Evolutionary conservation across 2,113 vertebrate genomes (phyloP), one percentile per base, ranked within the genome.

Genomic region (Dolichallabes microphthalmus): DNA sequence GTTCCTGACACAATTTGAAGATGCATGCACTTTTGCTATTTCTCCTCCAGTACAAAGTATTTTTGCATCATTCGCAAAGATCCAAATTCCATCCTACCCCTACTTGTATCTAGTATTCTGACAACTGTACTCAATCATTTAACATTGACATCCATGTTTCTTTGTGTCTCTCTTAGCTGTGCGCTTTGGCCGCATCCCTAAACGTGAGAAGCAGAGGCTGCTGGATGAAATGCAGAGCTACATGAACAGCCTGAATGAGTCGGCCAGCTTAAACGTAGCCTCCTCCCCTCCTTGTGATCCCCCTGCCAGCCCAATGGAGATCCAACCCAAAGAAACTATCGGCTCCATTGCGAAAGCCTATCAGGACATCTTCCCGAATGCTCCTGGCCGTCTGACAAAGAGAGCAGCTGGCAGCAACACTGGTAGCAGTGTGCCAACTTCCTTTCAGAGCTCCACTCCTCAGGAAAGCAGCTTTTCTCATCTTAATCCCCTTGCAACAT

Each of bases 141-240:
- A 30, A 82, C 85, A n/a, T 10, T 32, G 6, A 63, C 22, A 15
- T 39, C 39, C 27, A 19, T 74, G 17, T 19, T 61, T 88, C 15
- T 39, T 86, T 91, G 27, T 85, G 69, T 91, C 85, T 84, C 82
- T 75, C n/a, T 10, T 74, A 96, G 95, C 95, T 87, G 95, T 96
- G 20, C 94, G 95, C 83, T 96, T 96, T 78, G 95, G 95, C 25
- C 95, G 95, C 30, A 96, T 96, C 88, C 95, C 95, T 2, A 96
- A 96, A 85, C 92, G 95, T 82, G 95, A 96, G 89, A 96, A 96
- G 88, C 95, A 95, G 89, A 92, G 95, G 82, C 93, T 96, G 58
- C 88, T 96, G 88, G 95, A 96, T 53, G 95, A 96, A 89, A 95
- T 96, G 94, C 94, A 95, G 90, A 95, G 93, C 91, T 95, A 95